Percentiles rank a stretch among this genome's conserved stretches.
Conservation (phyloP, 2,888 invertebrate species). For the Heteromyza rotundicornis region DNA sequence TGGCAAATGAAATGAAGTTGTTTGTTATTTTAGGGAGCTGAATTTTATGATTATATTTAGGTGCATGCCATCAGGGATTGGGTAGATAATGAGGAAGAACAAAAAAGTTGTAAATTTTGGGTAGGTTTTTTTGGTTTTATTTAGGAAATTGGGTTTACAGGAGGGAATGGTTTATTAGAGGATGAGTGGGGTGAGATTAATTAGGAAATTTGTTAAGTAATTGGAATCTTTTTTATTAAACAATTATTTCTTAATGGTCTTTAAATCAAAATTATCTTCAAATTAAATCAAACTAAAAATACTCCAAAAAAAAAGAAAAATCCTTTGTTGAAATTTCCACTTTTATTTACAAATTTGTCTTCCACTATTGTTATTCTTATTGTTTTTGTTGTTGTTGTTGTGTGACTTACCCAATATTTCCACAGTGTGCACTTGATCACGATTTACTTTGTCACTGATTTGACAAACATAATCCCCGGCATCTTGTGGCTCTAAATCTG, state of each 20-base stretch:
- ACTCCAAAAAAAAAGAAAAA: too few relatives aligned
- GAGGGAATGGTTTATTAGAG: too few relatives aligned
- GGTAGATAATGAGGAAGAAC: not conserved
- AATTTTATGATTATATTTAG: conserved; percentile 20
- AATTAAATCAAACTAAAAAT: too few relatives aligned
- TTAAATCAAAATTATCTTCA: too few relatives aligned
- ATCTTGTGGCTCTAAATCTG: conserved; percentile 73
- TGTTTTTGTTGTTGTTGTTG: not conserved
- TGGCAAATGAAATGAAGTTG: not conserved
- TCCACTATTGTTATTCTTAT: too few relatives aligned
- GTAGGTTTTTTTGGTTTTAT: not conserved
- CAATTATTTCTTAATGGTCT: too few relatives aligned
- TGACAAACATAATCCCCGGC: conserved; percentile 76
- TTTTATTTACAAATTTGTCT: too few relatives aligned
- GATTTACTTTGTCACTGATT: conserved; percentile 72
- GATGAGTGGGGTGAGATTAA: not conserved
- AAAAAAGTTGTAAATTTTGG: not conserved
- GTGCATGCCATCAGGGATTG: too few relatives aligned
- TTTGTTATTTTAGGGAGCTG: conserved; percentile 1
- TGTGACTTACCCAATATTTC: conserved; percentile 67
- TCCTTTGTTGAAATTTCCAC: too few relatives aligned
- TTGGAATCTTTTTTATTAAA: too few relatives aligned
- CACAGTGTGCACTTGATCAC: conserved; percentile 75
- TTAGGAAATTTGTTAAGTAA: too few relatives aligned
- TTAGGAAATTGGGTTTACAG: not conserved